Percentiles rank a stretch among this genome's conserved stretches.
Conservation (phyloP, 2,113 vertebrate genomes). For the Noturus placidus region DNA sequence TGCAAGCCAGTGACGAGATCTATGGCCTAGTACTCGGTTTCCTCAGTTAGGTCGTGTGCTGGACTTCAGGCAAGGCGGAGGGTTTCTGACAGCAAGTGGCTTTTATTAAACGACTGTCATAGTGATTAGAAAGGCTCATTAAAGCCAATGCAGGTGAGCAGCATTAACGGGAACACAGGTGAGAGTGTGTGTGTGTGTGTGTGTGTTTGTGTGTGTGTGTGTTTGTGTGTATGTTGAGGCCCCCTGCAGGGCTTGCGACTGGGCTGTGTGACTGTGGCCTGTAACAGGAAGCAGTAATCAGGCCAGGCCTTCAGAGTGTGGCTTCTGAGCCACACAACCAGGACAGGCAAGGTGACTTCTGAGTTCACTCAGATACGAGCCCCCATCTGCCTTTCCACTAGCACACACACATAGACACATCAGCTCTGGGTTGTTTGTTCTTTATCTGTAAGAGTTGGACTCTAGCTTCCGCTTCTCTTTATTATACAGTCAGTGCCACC, state of each 20-base stretch:
- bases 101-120: conserved; percentile 70
- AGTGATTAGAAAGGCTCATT: conserved; percentile 66
- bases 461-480: neutral
- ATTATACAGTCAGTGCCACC: neutral
- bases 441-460: neutral
- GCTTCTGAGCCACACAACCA: conserved; percentile 56
- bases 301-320: conserved; percentile 59
- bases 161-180: conserved; percentile 65
- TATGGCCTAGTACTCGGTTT: conserved; percentile 7
- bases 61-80: conserved; percentile 40
- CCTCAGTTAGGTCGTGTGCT: conserved; percentile 34
- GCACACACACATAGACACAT: conserved; percentile 49
- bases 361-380: conserved; percentile 50
- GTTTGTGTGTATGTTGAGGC: conserved; percentile 46
- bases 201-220: conserved; percentile 42
- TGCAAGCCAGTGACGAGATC: conserved; percentile 36
- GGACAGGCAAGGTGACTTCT: conserved; percentile 60
- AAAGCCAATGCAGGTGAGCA: conserved; percentile 64
- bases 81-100: conserved; percentile 63
- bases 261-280: conserved; percentile 49
- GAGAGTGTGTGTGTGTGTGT: conserved; percentile 42
- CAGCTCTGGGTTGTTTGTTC: conserved; percentile 24
- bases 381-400: conserved; percentile 46
- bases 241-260: conserved; percentile 56
- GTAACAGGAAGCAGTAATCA: conserved; percentile 56